Conservation (phyloP, 2,888 invertebrate species). For the Stenotaenia linearis region DNA sequence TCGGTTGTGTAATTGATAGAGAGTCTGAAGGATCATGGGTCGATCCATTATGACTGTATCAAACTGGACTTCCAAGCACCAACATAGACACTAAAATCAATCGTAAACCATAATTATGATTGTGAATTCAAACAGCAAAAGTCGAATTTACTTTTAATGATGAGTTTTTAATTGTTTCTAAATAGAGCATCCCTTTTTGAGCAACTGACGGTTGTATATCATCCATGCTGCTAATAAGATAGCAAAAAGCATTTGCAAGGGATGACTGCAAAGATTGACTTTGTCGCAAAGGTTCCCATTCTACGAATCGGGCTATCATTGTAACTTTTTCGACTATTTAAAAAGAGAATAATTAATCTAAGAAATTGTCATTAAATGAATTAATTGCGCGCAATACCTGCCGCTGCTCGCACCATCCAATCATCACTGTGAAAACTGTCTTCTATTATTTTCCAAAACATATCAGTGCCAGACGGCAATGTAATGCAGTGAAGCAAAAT, state of each 20-base stretch:
- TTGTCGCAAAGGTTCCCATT: constrained; percentile 75
- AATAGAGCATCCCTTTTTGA: constrained; percentile 82
- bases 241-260: constrained; percentile 93
- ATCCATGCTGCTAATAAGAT: constrained; percentile 91
- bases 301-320: constrained; percentile 86
- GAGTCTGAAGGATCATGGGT: constrained; percentile 89
- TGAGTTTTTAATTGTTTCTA: constrained; percentile 86
- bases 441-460: constrained; percentile 92
- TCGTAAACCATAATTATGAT: constrained; percentile 37
- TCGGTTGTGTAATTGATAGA: constrained; percentile 90
- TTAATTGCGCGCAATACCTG: constrained; percentile 53
- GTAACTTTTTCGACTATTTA: constrained; percentile 80
- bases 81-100: constrained; percentile 65
- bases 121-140: constrained; percentile 38
- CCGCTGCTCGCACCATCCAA: constrained; percentile 84
- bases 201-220: constrained; percentile 93
- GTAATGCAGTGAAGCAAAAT: constrained; percentile 91
- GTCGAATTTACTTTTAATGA: constrained; percentile 66
- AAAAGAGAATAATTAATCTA: constrained; percentile 7
- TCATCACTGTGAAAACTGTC: constrained; percentile 86
- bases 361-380: not conserved
- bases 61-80: constrained; percentile 96
- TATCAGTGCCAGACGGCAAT: constrained; percentile 85
- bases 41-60: constrained; percentile 94
- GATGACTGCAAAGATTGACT: constrained; percentile 76